These are phyloP conservation scores for Amiota mariae DNA, from an alignment of 2,888 invertebrate species.

Conservation along the genomic window DNA sequence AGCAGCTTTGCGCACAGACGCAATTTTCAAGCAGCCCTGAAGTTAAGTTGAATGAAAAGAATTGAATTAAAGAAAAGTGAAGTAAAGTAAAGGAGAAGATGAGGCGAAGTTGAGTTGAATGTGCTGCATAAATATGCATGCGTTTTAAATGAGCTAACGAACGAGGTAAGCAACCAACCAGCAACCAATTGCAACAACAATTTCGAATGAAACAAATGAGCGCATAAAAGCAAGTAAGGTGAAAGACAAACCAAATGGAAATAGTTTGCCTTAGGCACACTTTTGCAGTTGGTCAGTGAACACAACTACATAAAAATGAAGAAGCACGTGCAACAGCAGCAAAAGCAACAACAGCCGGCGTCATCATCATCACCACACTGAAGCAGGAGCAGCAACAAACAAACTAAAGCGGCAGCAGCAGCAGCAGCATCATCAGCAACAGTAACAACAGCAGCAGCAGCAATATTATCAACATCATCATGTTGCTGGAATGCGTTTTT, in stretches of 20 bases:
- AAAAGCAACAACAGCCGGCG: constrained; percentile 45
- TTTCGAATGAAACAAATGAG: constrained; percentile 26
- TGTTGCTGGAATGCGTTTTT: constrained; percentile 59
- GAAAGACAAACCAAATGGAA: constrained; percentile 39
- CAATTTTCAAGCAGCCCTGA: not conserved
- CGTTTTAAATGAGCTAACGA: constrained; percentile 33
- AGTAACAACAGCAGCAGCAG: not conserved
- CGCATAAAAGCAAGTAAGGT: not conserved
- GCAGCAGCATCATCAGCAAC: not conserved
- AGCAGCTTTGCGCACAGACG: not conserved
- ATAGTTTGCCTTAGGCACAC: constrained; percentile 63
- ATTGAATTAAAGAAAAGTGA: too few species aligned
- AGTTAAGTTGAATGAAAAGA: not conserved
- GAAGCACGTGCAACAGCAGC: constrained; percentile 37
- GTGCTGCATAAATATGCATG: constrained; percentile 62
- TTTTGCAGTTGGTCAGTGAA: constrained; percentile 43
- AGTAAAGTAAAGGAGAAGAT: too few species aligned
- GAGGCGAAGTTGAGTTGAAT: not conserved
- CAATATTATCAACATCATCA: not conserved
- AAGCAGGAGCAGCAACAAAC: constrained; percentile 4
- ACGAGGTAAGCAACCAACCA: constrained; percentile 37
- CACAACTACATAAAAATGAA: constrained; percentile 33
- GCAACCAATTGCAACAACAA: constrained; percentile 38
- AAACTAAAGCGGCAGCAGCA: not conserved
- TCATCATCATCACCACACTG: not conserved